phyloP scores from a whole-genome alignment of 2,888 invertebrate species.

The Cylindroiulus punctatus region DNA sequence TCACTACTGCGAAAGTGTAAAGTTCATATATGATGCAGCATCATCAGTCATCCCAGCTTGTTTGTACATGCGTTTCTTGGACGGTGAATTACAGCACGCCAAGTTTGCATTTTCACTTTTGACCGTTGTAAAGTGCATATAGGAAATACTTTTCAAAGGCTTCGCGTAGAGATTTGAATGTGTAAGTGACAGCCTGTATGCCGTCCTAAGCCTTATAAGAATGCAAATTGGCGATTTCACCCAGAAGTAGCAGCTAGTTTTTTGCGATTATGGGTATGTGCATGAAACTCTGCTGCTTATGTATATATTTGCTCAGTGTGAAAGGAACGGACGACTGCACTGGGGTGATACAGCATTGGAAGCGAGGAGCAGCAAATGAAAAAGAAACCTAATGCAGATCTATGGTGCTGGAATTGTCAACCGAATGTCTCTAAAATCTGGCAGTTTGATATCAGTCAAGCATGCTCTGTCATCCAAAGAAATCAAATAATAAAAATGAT shows the following conservation, averaged over 20 bases:
- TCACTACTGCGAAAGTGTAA: slow-evolving; percentile 15
- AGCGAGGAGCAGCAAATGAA: background rate
- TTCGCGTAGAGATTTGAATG: background rate
- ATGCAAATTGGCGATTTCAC: background rate
- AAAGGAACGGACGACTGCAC: background rate
- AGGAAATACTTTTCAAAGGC: slow-evolving; percentile 6
- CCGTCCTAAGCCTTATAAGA: background rate
- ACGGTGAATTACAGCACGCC: background rate
- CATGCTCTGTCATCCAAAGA: slow-evolving; percentile 18
- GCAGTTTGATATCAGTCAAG: slow-evolving; percentile 10
- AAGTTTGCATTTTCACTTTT: slow-evolving; percentile 9
- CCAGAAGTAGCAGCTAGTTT: slow-evolving; percentile 18
- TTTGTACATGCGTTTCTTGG: background rate
- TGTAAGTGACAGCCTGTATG: slow-evolving; percentile 1
- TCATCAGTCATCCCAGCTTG: slow-evolving; percentile 10
- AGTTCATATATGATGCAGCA: slow-evolving; percentile 8
- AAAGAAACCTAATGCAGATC: slow-evolving; percentile 18
- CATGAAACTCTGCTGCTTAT: background rate
- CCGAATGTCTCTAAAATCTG: background rate
- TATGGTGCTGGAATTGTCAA: background rate
- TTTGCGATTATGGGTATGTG: background rate
- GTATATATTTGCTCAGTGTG: slow-evolving; percentile 18
- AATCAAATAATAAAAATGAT: slow-evolving; percentile 13
- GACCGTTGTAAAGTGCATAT: slow-evolving; percentile 18
- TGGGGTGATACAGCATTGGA: background rate